Percentiles rank a stretch among this genome's conserved stretches.
These are phyloP conservation scores for Theodoxus fluviatilis DNA, from an alignment of 2,888 invertebrate genomes.

Conservation along the genomic window DNA sequence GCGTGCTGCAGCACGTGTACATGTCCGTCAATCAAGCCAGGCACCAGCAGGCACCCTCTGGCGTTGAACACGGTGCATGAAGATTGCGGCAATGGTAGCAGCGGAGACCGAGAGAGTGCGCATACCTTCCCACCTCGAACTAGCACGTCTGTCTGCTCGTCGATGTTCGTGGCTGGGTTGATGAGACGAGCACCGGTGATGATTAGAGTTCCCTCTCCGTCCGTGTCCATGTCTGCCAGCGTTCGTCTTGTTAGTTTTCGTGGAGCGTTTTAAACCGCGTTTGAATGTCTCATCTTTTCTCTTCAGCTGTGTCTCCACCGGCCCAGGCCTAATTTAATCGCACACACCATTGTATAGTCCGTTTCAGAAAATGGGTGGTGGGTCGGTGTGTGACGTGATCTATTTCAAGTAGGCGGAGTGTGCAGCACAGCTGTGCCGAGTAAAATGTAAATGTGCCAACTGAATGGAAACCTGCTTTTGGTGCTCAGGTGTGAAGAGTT, in stretches of 20 bases:
- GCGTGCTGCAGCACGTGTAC: slow-evolving; percentile 56
- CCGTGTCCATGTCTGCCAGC: slow-evolving; percentile 6
- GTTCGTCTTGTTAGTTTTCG: background rate
- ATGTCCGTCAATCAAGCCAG: slow-evolving; percentile 60
- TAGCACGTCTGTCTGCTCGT: slow-evolving; percentile 39
- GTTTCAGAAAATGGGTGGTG: too few relatives aligned
- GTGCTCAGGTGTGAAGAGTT: too few relatives aligned
- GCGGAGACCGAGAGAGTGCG: too few relatives aligned
- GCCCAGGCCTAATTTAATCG: too few relatives aligned
- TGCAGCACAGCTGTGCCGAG: too few relatives aligned
- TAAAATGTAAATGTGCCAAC: too few relatives aligned
- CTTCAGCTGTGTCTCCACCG: background rate
- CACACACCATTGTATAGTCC: too few relatives aligned
- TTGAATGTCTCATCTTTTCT: background rate
- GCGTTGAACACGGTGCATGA: slow-evolving; percentile 47
- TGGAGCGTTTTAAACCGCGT: background rate
- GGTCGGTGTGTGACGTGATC: too few relatives aligned
- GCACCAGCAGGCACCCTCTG: slow-evolving; percentile 49
- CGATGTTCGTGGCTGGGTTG: slow-evolving; percentile 48
- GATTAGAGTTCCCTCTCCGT: slow-evolving; percentile 27
- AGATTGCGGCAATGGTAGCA: slow-evolving; percentile 23
- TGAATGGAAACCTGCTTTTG: too few relatives aligned
- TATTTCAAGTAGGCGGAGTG: too few relatives aligned
- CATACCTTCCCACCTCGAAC: slow-evolving; percentile 38
- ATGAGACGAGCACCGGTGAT: slow-evolving; percentile 52